These are phyloP conservation scores for Hydroisotoma schaefferi DNA, from an alignment of 2,888 invertebrate genomes.

Conservation along the genomic window DNA sequence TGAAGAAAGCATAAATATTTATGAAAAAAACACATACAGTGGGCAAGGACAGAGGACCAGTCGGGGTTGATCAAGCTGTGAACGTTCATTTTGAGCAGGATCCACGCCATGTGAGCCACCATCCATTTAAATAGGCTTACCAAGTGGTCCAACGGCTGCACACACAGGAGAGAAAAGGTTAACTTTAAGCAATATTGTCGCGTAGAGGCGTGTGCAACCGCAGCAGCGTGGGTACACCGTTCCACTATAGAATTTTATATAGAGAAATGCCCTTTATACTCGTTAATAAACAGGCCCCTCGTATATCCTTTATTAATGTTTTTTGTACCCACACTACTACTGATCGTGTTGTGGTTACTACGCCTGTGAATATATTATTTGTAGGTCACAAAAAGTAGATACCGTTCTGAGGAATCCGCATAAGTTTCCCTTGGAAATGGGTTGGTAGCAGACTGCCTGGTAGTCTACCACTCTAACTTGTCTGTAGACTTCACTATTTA, in stretches of 20 bases:
- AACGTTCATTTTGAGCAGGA: conserved; percentile 37
- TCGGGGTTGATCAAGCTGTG: conserved; percentile 42
- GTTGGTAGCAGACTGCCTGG: conserved; percentile 78
- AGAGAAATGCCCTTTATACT: no score
- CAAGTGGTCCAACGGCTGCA: conserved; percentile 47
- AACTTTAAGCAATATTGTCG: no score
- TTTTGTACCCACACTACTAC: no score
- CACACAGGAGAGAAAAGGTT: conserved; percentile 5
- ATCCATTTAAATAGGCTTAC: conserved; percentile 45
- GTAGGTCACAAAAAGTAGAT: no score
- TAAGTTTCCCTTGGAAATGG: conserved; percentile 41
- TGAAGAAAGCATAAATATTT: not conserved
- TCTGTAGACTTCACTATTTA: conserved; percentile 84
- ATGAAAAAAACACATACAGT: conserved; percentile 19
- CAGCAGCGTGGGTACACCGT: no score
- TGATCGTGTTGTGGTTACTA: no score
- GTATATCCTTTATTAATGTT: no score
- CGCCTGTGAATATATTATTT: no score
- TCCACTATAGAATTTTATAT: no score
- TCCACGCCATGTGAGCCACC: conserved; percentile 42
- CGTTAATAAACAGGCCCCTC: no score
- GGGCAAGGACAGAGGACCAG: conserved; percentile 37
- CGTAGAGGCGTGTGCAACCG: no score
- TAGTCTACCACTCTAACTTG: conserved; percentile 83
- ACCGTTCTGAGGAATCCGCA: conserved; percentile 46